phyloP scores from a whole-genome alignment of 2,797 vertebrate genomes.

The Labeo calbasu region DNA sequence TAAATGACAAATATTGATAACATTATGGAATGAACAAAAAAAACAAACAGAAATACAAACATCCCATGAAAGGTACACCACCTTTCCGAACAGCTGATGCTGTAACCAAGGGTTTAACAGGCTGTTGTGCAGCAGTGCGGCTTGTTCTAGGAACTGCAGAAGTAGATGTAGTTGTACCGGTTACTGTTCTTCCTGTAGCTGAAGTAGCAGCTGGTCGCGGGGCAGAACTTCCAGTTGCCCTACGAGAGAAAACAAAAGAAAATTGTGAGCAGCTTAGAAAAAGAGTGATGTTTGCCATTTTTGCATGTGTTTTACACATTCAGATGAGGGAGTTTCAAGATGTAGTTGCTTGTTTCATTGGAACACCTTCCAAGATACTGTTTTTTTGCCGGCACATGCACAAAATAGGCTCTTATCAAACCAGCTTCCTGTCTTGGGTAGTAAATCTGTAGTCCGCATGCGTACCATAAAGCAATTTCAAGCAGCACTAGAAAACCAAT shows the following conservation, averaged over 20 bases:
- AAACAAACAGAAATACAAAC: not conserved
- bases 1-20: constrained; percentile 24
- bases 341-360: not conserved
- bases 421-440: not conserved
- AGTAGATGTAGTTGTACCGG: constrained; percentile 57
- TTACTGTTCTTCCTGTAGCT: constrained; percentile 56
- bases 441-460: constrained; percentile 28
- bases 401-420: constrained; percentile 10
- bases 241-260: constrained; percentile 14
- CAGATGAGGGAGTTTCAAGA: not conserved
- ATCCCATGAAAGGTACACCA: constrained; percentile 44
- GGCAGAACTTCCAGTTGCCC: constrained; percentile 55
- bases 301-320: not conserved
- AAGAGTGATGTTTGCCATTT: not conserved
- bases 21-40: not conserved
- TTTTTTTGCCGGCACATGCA: not conserved
- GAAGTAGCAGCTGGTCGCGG: constrained; percentile 56
- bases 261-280: not conserved
- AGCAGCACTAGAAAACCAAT: constrained; percentile 39
- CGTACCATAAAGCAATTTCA: constrained; percentile 11
- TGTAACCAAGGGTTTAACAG: constrained; percentile 54
- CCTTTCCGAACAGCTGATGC: constrained; percentile 73
- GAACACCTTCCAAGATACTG: not conserved
- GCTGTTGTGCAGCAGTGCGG: constrained; percentile 63
- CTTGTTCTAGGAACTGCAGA: constrained; percentile 46